These are phyloP conservation scores for Leptinotarsa haldemani DNA, from an alignment of 2,888 invertebrate genomes.

Conservation along the genomic window DNA sequence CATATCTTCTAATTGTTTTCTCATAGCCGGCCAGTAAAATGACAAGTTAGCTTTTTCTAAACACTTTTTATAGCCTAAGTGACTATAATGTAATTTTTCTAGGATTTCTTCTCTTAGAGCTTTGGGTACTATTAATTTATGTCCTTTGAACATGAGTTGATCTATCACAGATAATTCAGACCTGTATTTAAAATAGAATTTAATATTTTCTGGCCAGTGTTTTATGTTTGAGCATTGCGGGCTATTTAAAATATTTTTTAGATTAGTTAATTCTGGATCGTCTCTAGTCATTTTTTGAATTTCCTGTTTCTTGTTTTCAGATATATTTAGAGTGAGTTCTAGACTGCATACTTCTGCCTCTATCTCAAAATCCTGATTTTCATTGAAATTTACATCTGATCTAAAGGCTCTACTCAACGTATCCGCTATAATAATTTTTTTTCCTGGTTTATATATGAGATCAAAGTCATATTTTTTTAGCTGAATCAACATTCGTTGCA, in stretches of 20 bases:
- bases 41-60: slow-evolving; percentile 18
- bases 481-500: too few relatives aligned
- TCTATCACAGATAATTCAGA: background rate
- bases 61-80: slow-evolving; percentile 8
- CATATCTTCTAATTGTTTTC: slow-evolving; percentile 8
- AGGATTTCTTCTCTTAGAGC: slow-evolving; percentile 1
- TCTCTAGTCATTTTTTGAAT: too few relatives aligned
- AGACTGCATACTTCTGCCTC: background rate
- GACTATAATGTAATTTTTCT: background rate
- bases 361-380: background rate
- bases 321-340: background rate
- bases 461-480: too few relatives aligned
- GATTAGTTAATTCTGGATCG: background rate
- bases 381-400: too few relatives aligned
- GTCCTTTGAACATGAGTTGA: too few relatives aligned
- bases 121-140: background rate
- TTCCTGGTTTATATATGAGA: too few relatives aligned
- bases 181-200: slow-evolving; percentile 16
- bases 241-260: background rate
- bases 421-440: background rate
- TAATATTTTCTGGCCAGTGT: slow-evolving; percentile 1
- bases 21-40: slow-evolving; percentile 15
- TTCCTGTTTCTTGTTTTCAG: too few relatives aligned
- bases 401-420: background rate
- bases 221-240: background rate